Conservation (phyloP, 2,888 invertebrate genomes). For the Xiphydria camelus region DNA sequence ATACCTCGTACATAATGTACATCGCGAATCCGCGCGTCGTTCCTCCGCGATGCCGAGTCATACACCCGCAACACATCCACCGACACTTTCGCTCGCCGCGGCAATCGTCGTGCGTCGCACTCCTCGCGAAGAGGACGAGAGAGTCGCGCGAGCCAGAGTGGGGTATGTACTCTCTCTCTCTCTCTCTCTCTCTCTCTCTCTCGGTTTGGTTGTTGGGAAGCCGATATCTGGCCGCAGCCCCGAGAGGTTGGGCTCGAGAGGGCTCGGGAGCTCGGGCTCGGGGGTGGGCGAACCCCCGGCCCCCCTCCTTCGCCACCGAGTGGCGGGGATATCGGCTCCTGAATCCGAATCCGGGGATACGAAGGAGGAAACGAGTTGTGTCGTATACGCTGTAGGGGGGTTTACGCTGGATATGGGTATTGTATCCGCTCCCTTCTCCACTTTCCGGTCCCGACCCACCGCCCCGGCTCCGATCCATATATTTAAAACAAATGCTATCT, state of each 20-base stretch:
- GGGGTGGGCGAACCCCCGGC: conserved; percentile 6
- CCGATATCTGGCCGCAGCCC: conserved; percentile 55
- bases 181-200: no score
- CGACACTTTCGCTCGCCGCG: no score
- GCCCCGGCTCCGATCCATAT: conserved; percentile 50
- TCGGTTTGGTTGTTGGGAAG: conserved; percentile 54
- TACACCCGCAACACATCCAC: no score
- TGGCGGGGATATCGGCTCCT: conserved; percentile 43
- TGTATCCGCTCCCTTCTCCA: conserved; percentile 40
- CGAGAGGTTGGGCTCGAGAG: conserved; percentile 22
- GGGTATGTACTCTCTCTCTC: background rate
- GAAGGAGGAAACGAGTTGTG: conserved; percentile 45
- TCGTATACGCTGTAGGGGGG: conserved; percentile 36
- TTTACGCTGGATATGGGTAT: conserved; percentile 48
- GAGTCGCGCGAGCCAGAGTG: background rate
- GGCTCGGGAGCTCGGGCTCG: conserved; percentile 3
- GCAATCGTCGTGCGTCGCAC: background rate
- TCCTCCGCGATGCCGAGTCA: no score
- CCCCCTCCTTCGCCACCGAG: no score
- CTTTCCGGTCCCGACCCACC: conserved; percentile 19
- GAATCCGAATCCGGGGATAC: conserved; percentile 39
- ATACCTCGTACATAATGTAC: no score
- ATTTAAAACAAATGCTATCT: conserved; percentile 59
- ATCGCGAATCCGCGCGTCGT: no score
- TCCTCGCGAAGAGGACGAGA: background rate